Percentiles rank a stretch among this genome's conserved stretches.
Evolutionary conservation across 1,140 invertebrate genomes (phyloP).

Genomic region (Drosophila sp.): DNA sequence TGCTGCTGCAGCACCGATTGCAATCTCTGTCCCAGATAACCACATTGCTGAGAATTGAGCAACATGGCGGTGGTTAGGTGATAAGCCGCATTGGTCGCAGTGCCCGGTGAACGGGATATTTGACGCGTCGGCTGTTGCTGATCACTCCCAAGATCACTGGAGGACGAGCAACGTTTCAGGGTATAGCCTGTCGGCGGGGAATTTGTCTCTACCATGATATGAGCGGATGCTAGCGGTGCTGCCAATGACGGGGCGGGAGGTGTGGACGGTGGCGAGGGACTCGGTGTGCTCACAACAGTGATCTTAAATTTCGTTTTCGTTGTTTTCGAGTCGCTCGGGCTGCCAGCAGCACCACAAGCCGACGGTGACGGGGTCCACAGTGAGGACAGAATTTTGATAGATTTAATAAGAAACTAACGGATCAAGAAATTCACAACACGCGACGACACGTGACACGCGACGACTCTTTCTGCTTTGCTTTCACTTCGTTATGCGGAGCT

Average conservation of each 20-base stretch:
- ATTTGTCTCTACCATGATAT: constrained; percentile 73
- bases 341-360: constrained; percentile 41
- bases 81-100: constrained; percentile 60
- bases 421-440: constrained; percentile 12
- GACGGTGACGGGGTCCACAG: constrained; percentile 75
- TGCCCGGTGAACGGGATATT: constrained; percentile 51
- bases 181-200: constrained; percentile 69
- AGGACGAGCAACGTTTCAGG: constrained; percentile 70
- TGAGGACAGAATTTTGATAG: constrained; percentile 82
- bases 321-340: constrained; percentile 14
- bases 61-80: constrained; percentile 82
- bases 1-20: constrained; percentile 73
- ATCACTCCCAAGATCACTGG: constrained; percentile 56
- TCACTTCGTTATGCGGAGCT: background rate
- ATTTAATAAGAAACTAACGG: constrained; percentile 9
- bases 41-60: constrained; percentile 80
- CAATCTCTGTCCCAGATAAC: constrained; percentile 75
- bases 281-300: constrained; percentile 77
- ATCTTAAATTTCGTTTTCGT: constrained; percentile 76
- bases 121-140: constrained; percentile 58
- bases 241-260: constrained; percentile 39
- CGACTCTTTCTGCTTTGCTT: background rate
- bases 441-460: background rate
- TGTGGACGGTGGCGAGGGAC: constrained; percentile 73
- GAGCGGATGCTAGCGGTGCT: constrained; percentile 16